A percentile compares a stretch with the other conserved stretches of the same genome.
phyloP scores from a whole-genome alignment of 2,113 vertebrate species.

The Gymnocephalus cernua region DNA sequence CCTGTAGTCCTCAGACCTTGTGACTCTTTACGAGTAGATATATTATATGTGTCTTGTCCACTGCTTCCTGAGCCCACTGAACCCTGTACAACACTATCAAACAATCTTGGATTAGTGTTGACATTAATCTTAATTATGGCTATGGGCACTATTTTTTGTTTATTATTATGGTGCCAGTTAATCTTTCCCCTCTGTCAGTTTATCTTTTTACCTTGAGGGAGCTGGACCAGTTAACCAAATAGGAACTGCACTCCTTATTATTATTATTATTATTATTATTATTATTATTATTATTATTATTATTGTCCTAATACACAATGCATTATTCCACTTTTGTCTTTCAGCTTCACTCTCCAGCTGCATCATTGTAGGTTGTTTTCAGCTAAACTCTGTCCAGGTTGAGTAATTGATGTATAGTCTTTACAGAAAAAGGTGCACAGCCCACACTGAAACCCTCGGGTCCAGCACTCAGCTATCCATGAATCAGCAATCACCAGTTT shows the following conservation, averaged over 20 bases:
- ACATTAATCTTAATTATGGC: slow-evolving; percentile 20
- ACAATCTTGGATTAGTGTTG: slow-evolving; percentile 10
- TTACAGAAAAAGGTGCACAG: not conserved
- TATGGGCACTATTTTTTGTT: not conserved
- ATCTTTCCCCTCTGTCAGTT: slow-evolving; percentile 4
- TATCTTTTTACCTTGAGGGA: slow-evolving; percentile 26
- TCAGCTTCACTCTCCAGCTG: not conserved
- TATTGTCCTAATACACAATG: not conserved
- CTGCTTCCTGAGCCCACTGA: not conserved
- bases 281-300: no score
- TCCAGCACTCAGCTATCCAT: not conserved
- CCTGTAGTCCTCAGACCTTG: not conserved
- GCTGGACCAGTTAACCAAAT: not conserved
- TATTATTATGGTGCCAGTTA: slow-evolving; percentile 18
- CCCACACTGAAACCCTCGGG: not conserved
- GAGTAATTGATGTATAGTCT: not conserved
- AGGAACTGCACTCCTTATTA: slow-evolving; percentile 1
- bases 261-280: no score
- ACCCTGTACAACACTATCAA: slow-evolving; percentile 6
- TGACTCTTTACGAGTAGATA: not conserved
- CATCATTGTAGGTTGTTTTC: not conserved
- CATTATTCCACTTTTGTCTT: not conserved
- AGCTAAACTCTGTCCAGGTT: not conserved
- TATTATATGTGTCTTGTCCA: not conserved
- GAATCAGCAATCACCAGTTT: not conserved